phyloP scores from a whole-genome alignment of 1,140 invertebrate species.

The Forficula auricularia region DNA sequence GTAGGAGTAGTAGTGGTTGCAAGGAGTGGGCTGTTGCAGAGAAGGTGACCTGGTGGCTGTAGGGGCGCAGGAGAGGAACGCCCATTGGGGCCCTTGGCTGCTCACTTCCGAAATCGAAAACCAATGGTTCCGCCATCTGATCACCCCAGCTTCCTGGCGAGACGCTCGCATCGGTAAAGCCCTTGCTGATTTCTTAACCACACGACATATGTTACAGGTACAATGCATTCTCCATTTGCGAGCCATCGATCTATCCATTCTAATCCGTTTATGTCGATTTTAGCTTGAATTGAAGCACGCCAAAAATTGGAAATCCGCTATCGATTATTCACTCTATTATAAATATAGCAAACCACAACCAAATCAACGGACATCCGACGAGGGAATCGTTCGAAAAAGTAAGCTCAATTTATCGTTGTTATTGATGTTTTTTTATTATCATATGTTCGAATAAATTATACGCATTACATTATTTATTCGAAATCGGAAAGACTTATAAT shows the following conservation, averaged over 20 bases:
- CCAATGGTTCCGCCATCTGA: constrained; percentile 50
- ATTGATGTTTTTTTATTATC: too few species aligned
- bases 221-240: background rate
- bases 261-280: background rate
- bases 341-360: constrained; percentile 8
- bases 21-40: too few species aligned
- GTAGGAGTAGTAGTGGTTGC: too few species aligned
- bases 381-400: too few species aligned
- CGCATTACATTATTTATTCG: too few species aligned
- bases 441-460: too few species aligned
- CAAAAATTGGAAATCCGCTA: background rate
- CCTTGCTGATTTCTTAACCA: constrained; percentile 50
- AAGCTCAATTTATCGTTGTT: too few species aligned
- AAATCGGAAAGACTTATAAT: too few species aligned
- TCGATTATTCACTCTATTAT: constrained; percentile 9
- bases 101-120: constrained; percentile 28
- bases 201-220: constrained; percentile 18
- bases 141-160: constrained; percentile 49
- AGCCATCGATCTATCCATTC: background rate
- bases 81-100: constrained; percentile 16
- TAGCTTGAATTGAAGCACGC: background rate
- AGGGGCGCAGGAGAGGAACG: constrained; percentile 32
- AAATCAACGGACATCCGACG: background rate
- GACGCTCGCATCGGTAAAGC: constrained; percentile 48
- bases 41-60: constrained; percentile 45